Conservation (phyloP, 2,113 vertebrate species). For the rabbit (Oryctolagus cuniculus) region mOryCun1.1 NC_091436.1:71714001-71714500, state of each 20-base stretch:
- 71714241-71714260: background rate
- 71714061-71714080: background rate
- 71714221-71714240: background rate
- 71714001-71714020: background rate
- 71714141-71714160: conserved; percentile 27
- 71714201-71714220: background rate
- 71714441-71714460: background rate
- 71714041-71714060: background rate
- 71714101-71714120: background rate
- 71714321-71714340: background rate
- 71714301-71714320: background rate
- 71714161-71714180: background rate
- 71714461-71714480: background rate
- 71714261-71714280: background rate
- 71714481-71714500: background rate
- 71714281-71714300: background rate
- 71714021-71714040: background rate
- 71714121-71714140: background rate
- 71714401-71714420: background rate
- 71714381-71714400: background rate
- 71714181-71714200: background rate
- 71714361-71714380: background rate
- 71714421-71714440: background rate
- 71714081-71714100: background rate
- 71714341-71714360: background rate